Conservation (phyloP, 2,888 invertebrate species). For the Salticus scenicus region DNA sequence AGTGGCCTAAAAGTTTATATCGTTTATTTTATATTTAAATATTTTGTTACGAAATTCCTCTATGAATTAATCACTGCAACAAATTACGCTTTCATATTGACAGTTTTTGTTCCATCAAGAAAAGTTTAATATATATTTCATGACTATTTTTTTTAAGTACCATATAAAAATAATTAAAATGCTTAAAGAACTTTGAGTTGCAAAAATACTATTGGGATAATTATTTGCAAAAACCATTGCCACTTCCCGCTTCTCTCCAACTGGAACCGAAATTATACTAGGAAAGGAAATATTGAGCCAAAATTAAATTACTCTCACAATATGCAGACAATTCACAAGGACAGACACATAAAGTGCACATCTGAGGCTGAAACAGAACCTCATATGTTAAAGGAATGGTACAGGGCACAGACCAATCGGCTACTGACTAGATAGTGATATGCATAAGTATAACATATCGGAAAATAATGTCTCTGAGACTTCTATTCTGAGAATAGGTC, state of each 20-base stretch:
- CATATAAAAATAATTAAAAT: conserved; percentile 17
- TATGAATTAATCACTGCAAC: not conserved
- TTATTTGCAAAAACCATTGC: not conserved
- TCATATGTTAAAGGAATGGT: conserved; percentile 47
- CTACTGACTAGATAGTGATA: conserved; percentile 61
- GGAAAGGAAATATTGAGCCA: conserved; percentile 13
- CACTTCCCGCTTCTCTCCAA: not conserved
- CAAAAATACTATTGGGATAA: conserved; percentile 9
- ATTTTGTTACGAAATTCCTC: not conserved
- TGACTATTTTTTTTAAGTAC: not conserved
- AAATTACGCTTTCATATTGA: not conserved
- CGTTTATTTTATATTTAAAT: not conserved
- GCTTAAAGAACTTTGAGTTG: not conserved
- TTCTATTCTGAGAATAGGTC: not conserved
- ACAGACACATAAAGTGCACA: conserved; percentile 38
- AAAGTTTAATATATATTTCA: too few species aligned
- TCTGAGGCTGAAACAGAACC: conserved; percentile 9
- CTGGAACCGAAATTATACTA: not conserved
- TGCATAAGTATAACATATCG: conserved; percentile 42
- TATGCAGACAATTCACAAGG: not conserved
- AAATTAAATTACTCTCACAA: not conserved
- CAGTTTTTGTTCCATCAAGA: too few species aligned
- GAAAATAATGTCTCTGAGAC: conserved; percentile 31
- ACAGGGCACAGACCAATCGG: conserved; percentile 46
- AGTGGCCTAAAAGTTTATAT: not conserved